Conservation (phyloP, 2,113 vertebrate genomes). For the Nothoprocta pentlandii region DNA sequence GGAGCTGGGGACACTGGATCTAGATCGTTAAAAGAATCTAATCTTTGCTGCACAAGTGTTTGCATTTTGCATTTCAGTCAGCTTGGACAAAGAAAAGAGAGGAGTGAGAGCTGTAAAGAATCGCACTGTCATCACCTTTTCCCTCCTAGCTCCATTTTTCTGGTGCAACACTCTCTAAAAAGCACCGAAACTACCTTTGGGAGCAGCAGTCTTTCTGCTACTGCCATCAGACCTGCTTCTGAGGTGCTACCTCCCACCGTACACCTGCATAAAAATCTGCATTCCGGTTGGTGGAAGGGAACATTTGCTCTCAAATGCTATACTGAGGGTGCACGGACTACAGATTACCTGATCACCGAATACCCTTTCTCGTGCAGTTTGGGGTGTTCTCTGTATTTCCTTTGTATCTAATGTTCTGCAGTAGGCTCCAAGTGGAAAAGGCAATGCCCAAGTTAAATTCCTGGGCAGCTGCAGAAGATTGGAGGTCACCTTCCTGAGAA, state of each 20-base stretch:
- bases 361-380: background rate
- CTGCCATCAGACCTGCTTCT: conserved; percentile 25
- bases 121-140: conserved; percentile 27
- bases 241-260: background rate
- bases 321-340: background rate
- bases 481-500: background rate
- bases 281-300: background rate
- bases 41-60: background rate
- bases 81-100: conserved; percentile 18
- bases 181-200: background rate
- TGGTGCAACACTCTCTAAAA: background rate
- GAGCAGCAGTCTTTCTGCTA: conserved; percentile 7
- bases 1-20: background rate
- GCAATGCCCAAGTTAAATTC: background rate
- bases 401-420: background rate
- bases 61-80: conserved; percentile 21
- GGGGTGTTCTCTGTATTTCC: background rate
- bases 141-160: conserved; percentile 1
- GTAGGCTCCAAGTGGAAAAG: background rate
- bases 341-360: rapidly evolving
- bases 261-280: background rate
- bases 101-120: background rate
- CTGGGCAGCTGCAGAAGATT: background rate
- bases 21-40: background rate
- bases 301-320: background rate